Conservation (phyloP, 2,113 vertebrate species). For the Petaurus breviceps region DNA sequence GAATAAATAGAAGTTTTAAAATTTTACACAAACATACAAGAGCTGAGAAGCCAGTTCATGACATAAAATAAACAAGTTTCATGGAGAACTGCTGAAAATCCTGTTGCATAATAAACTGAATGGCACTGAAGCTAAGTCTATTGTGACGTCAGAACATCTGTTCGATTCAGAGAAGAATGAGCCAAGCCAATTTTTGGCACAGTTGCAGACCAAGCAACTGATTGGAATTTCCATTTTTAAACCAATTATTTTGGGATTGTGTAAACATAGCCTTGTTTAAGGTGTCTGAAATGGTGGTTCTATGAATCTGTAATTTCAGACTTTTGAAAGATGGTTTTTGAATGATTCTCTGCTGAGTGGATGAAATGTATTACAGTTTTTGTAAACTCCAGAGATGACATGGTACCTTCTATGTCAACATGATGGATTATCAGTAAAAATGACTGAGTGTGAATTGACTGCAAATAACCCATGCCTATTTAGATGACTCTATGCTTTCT, state of each 20-base stretch:
- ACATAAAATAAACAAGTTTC: constrained; percentile 38
- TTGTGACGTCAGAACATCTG: neutral
- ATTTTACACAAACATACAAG: constrained; percentile 33
- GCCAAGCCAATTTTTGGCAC: neutral
- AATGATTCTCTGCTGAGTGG: constrained; percentile 53
- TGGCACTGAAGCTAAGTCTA: constrained; percentile 1
- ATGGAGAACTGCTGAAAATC: constrained; percentile 40
- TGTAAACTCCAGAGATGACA: constrained; percentile 43
- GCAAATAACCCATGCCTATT: neutral
- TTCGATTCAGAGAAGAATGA: neutral
- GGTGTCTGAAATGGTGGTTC: constrained; percentile 37
- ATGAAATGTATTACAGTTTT: constrained; percentile 5
- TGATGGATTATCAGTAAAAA: neutral
- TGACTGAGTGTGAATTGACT: constrained; percentile 35
- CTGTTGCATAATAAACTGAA: constrained; percentile 55
- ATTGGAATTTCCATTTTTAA: constrained; percentile 14
- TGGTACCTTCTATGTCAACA: constrained; percentile 25
- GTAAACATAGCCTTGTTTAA: constrained; percentile 42
- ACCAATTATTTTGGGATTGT: constrained; percentile 14
- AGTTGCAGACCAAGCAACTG: constrained; percentile 3
- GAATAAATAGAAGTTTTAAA: neutral
- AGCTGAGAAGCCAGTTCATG: constrained; percentile 3
- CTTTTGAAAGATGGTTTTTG: constrained; percentile 45
- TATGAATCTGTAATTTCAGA: constrained; percentile 12
- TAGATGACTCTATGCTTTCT: constrained; percentile 5